Base-by-base conservation (phyloP, 2,888 invertebrate species). In the Galeopsomyia nigrocyanea region DNA sequence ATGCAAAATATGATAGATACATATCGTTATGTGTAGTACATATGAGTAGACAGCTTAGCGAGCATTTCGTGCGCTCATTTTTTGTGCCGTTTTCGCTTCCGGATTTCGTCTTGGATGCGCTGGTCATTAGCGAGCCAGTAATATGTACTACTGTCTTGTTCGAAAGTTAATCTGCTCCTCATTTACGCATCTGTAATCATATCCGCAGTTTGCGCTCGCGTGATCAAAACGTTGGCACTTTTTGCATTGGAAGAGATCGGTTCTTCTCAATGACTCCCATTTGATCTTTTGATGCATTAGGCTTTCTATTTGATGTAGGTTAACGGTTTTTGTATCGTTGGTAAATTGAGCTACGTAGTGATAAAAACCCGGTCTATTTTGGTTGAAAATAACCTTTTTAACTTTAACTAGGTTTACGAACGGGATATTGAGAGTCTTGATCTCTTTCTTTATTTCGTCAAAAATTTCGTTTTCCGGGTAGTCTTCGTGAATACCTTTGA, bases 221-320 rank as follows among this genome's bases (percentile, higher is more conserved):
- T 64, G 53, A 1, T 39, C 31, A 3, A 64, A 6, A 2, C 64
- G 16, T 46, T 64, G 64, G 53, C 64, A 64, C 5, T 55, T 64
- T 39, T 13, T 31, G 39, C 64, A 64, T 53, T 64, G 39, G 1
- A 46, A 14, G 5, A 46, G 16, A 7, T 31, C 19, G 10, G 10
- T 9, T 21, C 14, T 64, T n/a, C 46, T 53, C 3, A 39, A 17
- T 3, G 39, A 13, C 9, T 64, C 53, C 64, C 64, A 64, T 55
- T 14, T 53, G 6, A 53, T 13, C 5, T 3, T 19, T 53, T 64
- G 64, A 17, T 19, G 19, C 0, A 19, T 6, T 6, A 53, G 9
- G 0, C 17, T 19, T 39, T 53, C 53, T 1, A 39, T 31, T 2
- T 31, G n/a, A 2, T 26, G 50, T 10, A 63, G 17, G 3, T 31